Conservation (phyloP, 2,888 invertebrate genomes). For the Agrotis segetum region DNA sequence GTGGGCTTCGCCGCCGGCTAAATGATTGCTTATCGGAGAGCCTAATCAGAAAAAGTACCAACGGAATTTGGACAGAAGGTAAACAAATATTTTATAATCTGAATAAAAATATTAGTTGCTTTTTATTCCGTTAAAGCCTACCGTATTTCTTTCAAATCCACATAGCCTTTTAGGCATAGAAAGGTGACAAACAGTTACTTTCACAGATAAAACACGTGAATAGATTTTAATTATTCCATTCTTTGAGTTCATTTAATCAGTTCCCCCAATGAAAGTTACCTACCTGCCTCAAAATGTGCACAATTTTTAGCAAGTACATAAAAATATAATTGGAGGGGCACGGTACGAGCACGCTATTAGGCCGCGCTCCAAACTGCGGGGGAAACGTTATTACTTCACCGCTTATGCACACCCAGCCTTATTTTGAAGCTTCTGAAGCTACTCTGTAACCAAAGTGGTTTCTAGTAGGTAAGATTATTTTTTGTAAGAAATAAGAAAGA, state of each 20-base stretch:
- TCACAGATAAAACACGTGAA: too few relatives aligned
- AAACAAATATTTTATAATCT: too few relatives aligned
- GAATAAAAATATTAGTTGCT: too few relatives aligned
- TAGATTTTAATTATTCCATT: background rate
- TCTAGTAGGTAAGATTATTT: background rate
- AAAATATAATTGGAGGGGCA: constrained; percentile 45
- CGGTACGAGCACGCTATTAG: constrained; percentile 62
- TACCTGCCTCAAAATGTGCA: constrained; percentile 6
- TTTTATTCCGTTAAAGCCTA: too few relatives aligned
- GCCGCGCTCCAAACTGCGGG: constrained; percentile 63
- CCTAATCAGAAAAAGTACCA: too few relatives aligned
- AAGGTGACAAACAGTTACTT: too few relatives aligned
- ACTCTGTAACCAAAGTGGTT: constrained; percentile 7
- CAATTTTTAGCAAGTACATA: constrained; percentile 27
- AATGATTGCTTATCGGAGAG: too few relatives aligned
- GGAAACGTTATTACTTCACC: constrained; percentile 49
- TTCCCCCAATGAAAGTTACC: background rate
- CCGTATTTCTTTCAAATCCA: too few relatives aligned
- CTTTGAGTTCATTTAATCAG: background rate
- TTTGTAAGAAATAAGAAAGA: background rate
- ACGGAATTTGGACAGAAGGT: too few relatives aligned
- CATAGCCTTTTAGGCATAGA: too few relatives aligned
- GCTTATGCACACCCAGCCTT: constrained; percentile 54
- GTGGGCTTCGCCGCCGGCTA: too few relatives aligned
- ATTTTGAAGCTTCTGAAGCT: constrained; percentile 31